Evolutionary conservation across 1,140 invertebrate genomes (phyloP), one percentile per base, ranked within the genome.

Genomic region (Bilobella aurantiaca): DNA sequence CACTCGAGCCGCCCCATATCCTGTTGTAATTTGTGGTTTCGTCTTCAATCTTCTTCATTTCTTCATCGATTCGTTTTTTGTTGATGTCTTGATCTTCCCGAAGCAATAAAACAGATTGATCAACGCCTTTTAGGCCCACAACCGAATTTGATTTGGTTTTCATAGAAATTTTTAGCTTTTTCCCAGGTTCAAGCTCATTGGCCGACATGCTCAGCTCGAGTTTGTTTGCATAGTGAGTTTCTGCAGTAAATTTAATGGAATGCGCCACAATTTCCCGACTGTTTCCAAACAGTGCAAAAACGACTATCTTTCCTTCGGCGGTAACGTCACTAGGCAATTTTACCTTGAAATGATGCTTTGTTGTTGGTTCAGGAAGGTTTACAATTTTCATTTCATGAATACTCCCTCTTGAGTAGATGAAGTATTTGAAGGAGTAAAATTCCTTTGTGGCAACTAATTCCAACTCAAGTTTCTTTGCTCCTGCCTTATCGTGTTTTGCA

Each of bases 381-480:
- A 59, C 42, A 21, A 32, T 65, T 37, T 59, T 28, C n/a, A 27
- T 42, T n/a, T 27, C 25, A 2, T 58, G 29, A 65, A 65, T 60
- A 27, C 57, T 47, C 21, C 64, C 93, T 31, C 92, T 82, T n/a
- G 91, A 90, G 62, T 97, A 81, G 46, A 98, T 82, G 74, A 92
- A 82, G 74, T 91, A 92, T 71, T 82, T 86, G 21, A 91, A 79
- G 69, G 88, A 84, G 66, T 85, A 84, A 76, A 96, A 79, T 1
- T 84, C 84, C 73, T 86, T 84, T 0, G 90, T 94, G 1, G 89
- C 86, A 64, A 89, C 88, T 0, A 96, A 84, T 64, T 86, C 81
- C 27, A 94, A 82, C 61, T 86, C 82, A 8, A 95, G 80, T 67
- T 91, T 87, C 67, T 85, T 81, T 69, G 88, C 58, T 2, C 86